A percentile compares a stretch with the other conserved stretches of the same genome.
Conservation (phyloP, 2,113 vertebrate species). For the Rhinogobius similis region DNA sequence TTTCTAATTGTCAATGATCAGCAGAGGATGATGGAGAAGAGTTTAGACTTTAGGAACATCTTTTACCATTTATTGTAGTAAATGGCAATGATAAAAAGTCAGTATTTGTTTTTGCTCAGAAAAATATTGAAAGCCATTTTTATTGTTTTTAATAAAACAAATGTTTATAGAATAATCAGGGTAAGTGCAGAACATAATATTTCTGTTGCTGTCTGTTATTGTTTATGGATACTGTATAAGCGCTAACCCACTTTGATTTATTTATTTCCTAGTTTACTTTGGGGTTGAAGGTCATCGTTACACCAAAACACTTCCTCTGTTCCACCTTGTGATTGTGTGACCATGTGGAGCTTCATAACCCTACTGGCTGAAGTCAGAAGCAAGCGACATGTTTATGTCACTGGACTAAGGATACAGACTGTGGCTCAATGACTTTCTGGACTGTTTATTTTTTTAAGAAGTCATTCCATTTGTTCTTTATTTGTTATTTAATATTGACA, state of each 20-base stretch:
- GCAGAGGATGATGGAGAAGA: no score
- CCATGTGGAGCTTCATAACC: conserved; percentile 6
- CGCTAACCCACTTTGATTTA: conserved; percentile 1
- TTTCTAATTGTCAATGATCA: no score
- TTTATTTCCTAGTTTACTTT: conserved; percentile 72
- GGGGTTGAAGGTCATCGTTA: conserved; percentile 69
- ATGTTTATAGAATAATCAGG: no score
- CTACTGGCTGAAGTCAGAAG: neutral
- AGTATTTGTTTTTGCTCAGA: no score
- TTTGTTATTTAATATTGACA: conserved; percentile 62
- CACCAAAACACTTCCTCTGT: conserved; percentile 4
- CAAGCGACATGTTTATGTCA: neutral
- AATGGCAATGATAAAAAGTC: no score
- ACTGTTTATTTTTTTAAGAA: neutral
- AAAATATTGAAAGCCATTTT: no score
- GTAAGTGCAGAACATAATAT: neutral
- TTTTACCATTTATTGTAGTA: no score
- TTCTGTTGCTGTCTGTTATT: no score
- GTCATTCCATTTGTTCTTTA: conserved; percentile 33
- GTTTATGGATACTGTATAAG: neutral
- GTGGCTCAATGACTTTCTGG: conserved; percentile 12
- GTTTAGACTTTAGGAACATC: no score
- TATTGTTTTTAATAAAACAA: no score
- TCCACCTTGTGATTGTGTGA: conserved; percentile 28
- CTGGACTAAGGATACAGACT: neutral